These are phyloP conservation scores for Tribolium castaneum DNA, from an alignment of 1,140 invertebrate species.

Conservation along the genomic window DNA sequence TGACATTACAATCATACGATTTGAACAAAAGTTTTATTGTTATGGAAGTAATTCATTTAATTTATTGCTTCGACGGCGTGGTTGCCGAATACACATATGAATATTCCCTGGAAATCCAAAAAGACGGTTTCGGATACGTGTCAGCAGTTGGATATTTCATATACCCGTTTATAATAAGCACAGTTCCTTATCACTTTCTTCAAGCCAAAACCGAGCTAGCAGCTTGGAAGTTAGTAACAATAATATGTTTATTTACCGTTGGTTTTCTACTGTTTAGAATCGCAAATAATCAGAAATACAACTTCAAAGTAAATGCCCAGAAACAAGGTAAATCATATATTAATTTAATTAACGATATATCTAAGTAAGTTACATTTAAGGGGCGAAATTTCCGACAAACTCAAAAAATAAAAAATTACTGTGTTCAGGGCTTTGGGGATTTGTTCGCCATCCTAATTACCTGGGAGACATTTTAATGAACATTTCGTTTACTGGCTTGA, in stretches of 20 bases:
- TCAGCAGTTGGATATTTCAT: not conserved
- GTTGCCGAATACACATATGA: not conserved
- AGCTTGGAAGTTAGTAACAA: not conserved
- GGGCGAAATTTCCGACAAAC: not conserved
- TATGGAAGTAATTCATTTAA: too few species aligned
- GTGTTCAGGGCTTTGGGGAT: not conserved
- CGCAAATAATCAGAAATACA: not conserved
- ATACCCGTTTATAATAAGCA: not conserved
- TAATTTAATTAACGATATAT: too few species aligned
- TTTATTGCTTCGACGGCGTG: too few species aligned
- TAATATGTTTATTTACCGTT: not conserved
- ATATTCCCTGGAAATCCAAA: not conserved
- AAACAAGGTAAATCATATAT: not conserved
- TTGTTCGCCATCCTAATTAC: not conserved
- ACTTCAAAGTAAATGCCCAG: not conserved
- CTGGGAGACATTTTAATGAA: not conserved
- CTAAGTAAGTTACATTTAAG: not conserved
- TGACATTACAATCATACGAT: too few species aligned
- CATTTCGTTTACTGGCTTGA: not conserved
- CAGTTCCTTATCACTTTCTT: not conserved
- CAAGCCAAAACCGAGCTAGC: not conserved
- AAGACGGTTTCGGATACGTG: not conserved
- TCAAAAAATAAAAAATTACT: not conserved
- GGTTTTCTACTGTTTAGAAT: not conserved
- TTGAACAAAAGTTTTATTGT: too few species aligned